Percentiles rank a stretch among this genome's conserved stretches.
Evolutionary conservation across 2,113 vertebrate genomes (phyloP).

Genomic region (Drymodes brunneopygia): DNA sequence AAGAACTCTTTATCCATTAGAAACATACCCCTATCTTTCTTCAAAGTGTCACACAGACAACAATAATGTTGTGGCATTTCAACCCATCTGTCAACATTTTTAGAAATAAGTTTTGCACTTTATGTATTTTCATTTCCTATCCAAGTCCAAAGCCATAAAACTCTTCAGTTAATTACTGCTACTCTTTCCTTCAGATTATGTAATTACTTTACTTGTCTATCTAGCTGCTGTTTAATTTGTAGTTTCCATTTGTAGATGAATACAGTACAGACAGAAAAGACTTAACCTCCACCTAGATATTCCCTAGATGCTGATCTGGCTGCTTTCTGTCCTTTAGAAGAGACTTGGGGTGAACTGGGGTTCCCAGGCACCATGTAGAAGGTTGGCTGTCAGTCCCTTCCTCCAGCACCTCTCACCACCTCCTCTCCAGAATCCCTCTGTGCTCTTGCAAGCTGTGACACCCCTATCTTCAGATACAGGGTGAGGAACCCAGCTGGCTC

Average conservation of each 20-base stretch:
- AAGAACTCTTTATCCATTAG: background rate
- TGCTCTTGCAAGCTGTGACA: background rate
- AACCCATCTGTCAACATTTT: background rate
- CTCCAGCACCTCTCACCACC: background rate
- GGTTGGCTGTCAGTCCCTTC: background rate
- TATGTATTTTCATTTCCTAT: background rate
- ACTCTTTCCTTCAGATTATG: background rate
- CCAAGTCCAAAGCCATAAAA: background rate
- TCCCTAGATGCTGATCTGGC: background rate
- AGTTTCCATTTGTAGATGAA: background rate
- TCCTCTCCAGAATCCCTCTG: background rate
- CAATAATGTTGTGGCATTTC: background rate
- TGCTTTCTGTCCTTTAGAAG: background rate
- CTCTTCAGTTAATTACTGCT: slow-evolving; percentile 3
- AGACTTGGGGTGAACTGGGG: background rate
- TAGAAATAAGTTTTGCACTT: background rate
- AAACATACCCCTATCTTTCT: background rate
- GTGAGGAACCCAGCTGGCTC: background rate
- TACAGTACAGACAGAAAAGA: background rate
- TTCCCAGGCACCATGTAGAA: accelerated
- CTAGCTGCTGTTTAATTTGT: background rate
- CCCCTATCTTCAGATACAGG: background rate
- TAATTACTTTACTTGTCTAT: background rate
- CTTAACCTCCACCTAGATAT: background rate
- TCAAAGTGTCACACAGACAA: background rate